Percentiles rank a stretch among this genome's conserved stretches.
Conservation (phyloP, 2,113 vertebrate genomes). For the Dolichotis patagonum region DNA sequence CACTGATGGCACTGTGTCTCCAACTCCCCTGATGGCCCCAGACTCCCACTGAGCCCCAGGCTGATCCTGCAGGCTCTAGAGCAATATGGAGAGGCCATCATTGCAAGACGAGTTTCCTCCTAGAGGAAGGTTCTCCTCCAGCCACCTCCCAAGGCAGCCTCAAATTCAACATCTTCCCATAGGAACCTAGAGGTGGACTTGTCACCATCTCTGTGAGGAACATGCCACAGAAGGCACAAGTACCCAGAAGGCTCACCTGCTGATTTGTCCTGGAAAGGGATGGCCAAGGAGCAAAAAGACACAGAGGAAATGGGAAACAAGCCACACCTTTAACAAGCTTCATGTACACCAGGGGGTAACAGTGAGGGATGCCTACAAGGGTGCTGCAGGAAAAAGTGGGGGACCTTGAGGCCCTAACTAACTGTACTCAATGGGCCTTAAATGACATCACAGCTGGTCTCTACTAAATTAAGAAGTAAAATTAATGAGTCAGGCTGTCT, state of each 20-base stretch:
- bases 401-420: too few species aligned
- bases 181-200: not conserved
- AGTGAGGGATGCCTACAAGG: not conserved
- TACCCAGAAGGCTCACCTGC: not conserved
- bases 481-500: too few species aligned
- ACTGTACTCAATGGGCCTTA: too few species aligned
- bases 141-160: not conserved
- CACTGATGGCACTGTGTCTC: not conserved
- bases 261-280: not conserved
- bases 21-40: fast-evolving
- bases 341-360: not conserved
- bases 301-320: too few species aligned
- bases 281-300: not conserved
- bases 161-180: not conserved
- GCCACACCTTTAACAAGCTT: fast-evolving
- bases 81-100: not conserved
- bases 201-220: not conserved
- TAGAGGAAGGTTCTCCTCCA: not conserved
- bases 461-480: too few species aligned
- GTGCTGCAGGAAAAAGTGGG: not conserved
- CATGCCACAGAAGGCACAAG: not conserved
- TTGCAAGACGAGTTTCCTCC: too few species aligned
- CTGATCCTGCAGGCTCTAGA: not conserved
- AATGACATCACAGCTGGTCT: too few species aligned
- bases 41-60: not conserved